These are phyloP conservation scores for Apodemia hepburni DNA, from an alignment of 2,888 invertebrate genomes.

Conservation along the genomic window DNA sequence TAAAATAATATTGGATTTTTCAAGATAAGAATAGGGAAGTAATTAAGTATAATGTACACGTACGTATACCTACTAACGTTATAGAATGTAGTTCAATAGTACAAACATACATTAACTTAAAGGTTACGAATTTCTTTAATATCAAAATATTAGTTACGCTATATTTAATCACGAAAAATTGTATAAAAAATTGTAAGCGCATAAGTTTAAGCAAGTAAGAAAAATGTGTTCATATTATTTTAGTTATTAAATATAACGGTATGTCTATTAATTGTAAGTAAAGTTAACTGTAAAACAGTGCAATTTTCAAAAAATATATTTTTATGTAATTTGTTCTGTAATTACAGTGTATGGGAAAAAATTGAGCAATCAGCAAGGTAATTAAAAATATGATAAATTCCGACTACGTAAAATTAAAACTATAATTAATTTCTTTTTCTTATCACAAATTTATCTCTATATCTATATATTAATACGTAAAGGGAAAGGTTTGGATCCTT, in stretches of 20 bases:
- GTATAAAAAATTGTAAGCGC: constrained; percentile 50
- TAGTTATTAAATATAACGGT: constrained; percentile 62
- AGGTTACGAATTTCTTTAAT: constrained; percentile 26
- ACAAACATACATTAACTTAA: constrained; percentile 26
- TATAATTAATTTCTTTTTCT: too few species aligned
- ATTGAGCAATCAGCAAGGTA: background rate
- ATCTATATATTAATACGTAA: too few species aligned
- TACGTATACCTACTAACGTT: constrained; percentile 5
- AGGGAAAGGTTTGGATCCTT: too few species aligned
- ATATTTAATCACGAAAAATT: constrained; percentile 35
- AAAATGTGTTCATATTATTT: constrained; percentile 79
- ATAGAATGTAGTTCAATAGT: constrained; percentile 28
- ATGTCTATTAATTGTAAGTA: constrained; percentile 3
- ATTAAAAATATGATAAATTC: background rate
- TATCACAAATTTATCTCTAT: too few species aligned
- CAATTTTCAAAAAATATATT: constrained; percentile 40
- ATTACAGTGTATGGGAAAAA: background rate
- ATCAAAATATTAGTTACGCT: constrained; percentile 20
- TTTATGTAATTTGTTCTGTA: constrained; percentile 20
- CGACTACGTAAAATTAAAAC: too few species aligned
- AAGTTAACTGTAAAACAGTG: constrained; percentile 66
- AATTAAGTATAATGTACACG: constrained; percentile 21
- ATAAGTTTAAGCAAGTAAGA: constrained; percentile 48
- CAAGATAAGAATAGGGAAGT: background rate
- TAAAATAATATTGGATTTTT: background rate